Evolutionary conservation across 2,888 invertebrate genomes (phyloP).

Genomic region (Thyatira batis): DNA sequence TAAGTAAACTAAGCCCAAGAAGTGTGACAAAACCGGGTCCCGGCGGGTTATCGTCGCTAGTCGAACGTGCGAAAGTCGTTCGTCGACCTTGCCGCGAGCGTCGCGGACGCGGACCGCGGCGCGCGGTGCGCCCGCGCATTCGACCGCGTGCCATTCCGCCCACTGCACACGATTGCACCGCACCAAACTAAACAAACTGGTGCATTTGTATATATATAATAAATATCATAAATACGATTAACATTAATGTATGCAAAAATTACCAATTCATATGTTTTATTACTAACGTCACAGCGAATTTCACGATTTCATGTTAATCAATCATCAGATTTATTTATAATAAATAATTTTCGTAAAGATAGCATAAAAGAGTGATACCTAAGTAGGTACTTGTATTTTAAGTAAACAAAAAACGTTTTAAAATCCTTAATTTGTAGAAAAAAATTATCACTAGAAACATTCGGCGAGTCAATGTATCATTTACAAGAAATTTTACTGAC

Average conservation of each 20-base stretch:
- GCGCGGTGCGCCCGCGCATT: constrained; percentile 50
- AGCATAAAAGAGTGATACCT: not conserved
- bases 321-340: not conserved
- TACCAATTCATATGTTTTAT: not conserved
- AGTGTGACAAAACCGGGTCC: constrained; percentile 47
- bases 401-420: no score
- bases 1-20: constrained; percentile 31
- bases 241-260: not conserved
- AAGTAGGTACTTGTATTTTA: no score
- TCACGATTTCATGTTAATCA: not conserved
- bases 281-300: not conserved
- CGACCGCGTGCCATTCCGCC: constrained; percentile 73
- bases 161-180: constrained; percentile 56
- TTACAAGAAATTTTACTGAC: not conserved
- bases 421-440: no score
- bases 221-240: not conserved
- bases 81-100: constrained; percentile 76
- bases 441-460: not conserved
- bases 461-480: not conserved
- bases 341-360: not conserved
- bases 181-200: constrained; percentile 26
- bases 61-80: constrained; percentile 79
- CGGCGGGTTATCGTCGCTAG: constrained; percentile 39
- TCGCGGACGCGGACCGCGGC: constrained; percentile 31
- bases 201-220: not conserved